Conservation (phyloP, 2,113 vertebrate species). For the Protobothrops mucrosquamatus region DNA sequence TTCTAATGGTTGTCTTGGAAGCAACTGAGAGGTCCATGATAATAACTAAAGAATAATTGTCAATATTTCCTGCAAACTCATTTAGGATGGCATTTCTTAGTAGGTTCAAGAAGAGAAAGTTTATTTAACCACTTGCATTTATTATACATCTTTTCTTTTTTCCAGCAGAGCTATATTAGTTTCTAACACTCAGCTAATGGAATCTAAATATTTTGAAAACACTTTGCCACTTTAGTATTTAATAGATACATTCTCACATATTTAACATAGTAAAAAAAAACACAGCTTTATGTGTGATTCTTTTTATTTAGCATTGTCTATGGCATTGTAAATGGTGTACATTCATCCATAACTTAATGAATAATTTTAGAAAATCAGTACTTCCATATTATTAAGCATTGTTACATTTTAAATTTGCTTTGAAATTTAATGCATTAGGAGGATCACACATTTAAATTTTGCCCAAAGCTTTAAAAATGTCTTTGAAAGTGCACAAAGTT, state of each 20-base stretch:
- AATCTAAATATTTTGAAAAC: not conserved
- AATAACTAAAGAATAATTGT: not conserved
- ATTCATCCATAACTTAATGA: not conserved
- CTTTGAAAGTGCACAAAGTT: slow-evolving; percentile 14
- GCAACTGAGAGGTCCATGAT: not conserved
- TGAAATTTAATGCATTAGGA: not conserved
- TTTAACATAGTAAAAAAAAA: not conserved
- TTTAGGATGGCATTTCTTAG: not conserved
- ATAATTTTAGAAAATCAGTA: not conserved
- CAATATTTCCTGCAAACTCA: not conserved
- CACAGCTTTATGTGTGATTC: not conserved
- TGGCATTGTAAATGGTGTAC: not conserved
- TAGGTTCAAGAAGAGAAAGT: not conserved
- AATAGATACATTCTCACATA: not conserved
- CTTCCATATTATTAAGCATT: slow-evolving; percentile 6
- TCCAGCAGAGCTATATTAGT: not conserved
- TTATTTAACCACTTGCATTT: not conserved
- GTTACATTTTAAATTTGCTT: slow-evolving; percentile 5
- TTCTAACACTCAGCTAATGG: not conserved
- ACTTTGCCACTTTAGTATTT: not conserved
- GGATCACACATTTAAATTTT: not conserved
- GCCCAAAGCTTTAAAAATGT: not conserved
- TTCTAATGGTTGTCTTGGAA: not conserved
- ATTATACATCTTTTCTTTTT: not conserved
- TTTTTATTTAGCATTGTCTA: not conserved